These are phyloP conservation scores for Petrosia ficiformis DNA, from an alignment of 37 sponge, comb jelly and placozoan species.

Conservation along the genomic window DNA sequence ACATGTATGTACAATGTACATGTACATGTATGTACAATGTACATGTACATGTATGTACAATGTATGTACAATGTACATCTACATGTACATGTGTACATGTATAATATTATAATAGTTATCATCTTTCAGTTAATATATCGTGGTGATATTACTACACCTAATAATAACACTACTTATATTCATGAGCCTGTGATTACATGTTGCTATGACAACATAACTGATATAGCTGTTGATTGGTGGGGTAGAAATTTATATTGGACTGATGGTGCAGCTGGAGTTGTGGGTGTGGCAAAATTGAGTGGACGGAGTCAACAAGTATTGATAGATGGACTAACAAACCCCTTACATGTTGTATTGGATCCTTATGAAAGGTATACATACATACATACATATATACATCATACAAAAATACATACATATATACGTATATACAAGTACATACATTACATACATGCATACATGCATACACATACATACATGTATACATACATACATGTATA, in stretches of 20 bases:
- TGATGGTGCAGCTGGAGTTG: constrained; percentile 22
- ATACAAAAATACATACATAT: too few relatives aligned
- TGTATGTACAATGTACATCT: too few relatives aligned
- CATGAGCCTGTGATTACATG: constrained; percentile 19
- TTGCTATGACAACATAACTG: constrained; percentile 18
- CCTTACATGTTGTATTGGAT: not conserved
- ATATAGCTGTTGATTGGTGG: constrained; percentile 64
- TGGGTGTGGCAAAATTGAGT: constrained; percentile 41
- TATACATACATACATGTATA: too few relatives aligned
- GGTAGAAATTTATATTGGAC: constrained; percentile 64
- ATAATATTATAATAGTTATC: too few relatives aligned
- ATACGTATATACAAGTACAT: too few relatives aligned
- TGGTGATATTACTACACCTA: not conserved
- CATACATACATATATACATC: too few relatives aligned
- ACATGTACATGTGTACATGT: too few relatives aligned
- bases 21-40: too few relatives aligned
- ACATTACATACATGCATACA: too few relatives aligned
- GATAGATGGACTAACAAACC: not conserved
- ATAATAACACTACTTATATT: not conserved
- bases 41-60: too few relatives aligned
- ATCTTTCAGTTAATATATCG: constrained; percentile 4
- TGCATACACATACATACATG: too few relatives aligned
- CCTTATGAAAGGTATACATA: constrained; percentile 1
- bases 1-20: too few relatives aligned
- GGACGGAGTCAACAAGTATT: constrained; percentile 28